A percentile compares a stretch with the other conserved stretches of the same genome.
Conservation (phyloP, 2,113 vertebrate genomes). For the human (Homo sapiens) region DNA sequence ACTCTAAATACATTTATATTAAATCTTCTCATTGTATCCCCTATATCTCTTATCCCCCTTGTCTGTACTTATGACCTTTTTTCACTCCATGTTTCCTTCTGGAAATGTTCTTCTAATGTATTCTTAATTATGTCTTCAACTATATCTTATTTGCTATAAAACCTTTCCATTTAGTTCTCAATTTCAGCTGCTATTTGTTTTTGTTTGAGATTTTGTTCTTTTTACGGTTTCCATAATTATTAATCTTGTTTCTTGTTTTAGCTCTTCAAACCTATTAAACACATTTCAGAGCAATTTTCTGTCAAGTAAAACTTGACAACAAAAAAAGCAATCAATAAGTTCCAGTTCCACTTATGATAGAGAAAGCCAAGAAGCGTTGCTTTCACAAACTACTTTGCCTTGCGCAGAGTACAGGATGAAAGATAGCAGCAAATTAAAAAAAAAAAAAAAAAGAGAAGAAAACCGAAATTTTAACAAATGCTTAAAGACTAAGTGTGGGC, state of each 20-base stretch:
- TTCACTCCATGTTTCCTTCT: neutral
- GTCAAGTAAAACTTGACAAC: neutral
- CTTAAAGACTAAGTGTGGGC: neutral
- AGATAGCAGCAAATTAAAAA: too few relatives aligned
- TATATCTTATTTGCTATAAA: neutral
- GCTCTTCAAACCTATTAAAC: neutral
- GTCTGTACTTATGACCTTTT: neutral
- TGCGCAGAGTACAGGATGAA: neutral
- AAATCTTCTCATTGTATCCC: neutral
- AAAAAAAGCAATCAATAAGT: neutral
- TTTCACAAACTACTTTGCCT: neutral
- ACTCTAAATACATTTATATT: neutral
- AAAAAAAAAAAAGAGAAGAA: neutral
- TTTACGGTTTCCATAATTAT: neutral
- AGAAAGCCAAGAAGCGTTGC: neutral
- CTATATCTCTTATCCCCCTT: neutral
- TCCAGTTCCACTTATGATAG: neutral
- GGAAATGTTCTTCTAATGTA: neutral
- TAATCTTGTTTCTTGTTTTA: neutral
- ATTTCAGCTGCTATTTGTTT: neutral
- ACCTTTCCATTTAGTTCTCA: neutral
- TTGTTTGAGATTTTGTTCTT: neutral
- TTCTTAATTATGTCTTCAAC: neutral
- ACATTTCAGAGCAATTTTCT: neutral
- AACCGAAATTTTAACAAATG: neutral